Conservation (phyloP, 2,888 invertebrate genomes). For the Psococerastis gibbosa region DNA sequence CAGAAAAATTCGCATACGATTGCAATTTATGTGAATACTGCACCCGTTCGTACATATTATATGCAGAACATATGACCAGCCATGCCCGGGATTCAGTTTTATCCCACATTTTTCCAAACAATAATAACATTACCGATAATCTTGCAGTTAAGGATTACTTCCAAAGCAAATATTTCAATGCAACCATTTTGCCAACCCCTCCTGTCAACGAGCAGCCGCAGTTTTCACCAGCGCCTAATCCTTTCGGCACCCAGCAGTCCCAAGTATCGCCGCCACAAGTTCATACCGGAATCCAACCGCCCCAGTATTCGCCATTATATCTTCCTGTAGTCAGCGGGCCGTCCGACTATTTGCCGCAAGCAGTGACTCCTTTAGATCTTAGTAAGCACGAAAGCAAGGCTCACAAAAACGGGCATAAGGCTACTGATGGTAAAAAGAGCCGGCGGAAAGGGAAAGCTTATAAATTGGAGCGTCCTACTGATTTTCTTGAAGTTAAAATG, state of each 20-base stretch:
- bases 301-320: neutral
- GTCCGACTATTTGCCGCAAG: neutral
- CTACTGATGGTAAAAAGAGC: conserved; percentile 27
- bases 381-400: conserved; percentile 17
- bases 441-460: conserved; percentile 74
- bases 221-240: conserved; percentile 12
- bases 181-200: conserved; percentile 3
- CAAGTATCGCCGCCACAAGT: conserved; percentile 14
- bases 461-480: conserved; percentile 42
- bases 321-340: conserved; percentile 3
- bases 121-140: conserved; percentile 9
- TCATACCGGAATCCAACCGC: conserved; percentile 14
- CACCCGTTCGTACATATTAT: conserved; percentile 21
- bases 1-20: neutral
- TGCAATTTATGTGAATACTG: conserved; percentile 26
- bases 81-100: conserved; percentile 21
- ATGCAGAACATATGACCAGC: conserved; percentile 24
- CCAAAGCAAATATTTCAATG: neutral
- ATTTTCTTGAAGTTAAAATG: conserved; percentile 16
- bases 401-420: conserved; percentile 4
- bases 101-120: conserved; percentile 11
- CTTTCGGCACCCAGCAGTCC: conserved; percentile 5
- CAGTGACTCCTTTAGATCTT: conserved; percentile 18
- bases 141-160: conserved; percentile 6
- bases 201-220: conserved; percentile 11